Conservation (phyloP, 1,140 invertebrate species). For the Teleogryllus occipitalis region DNA sequence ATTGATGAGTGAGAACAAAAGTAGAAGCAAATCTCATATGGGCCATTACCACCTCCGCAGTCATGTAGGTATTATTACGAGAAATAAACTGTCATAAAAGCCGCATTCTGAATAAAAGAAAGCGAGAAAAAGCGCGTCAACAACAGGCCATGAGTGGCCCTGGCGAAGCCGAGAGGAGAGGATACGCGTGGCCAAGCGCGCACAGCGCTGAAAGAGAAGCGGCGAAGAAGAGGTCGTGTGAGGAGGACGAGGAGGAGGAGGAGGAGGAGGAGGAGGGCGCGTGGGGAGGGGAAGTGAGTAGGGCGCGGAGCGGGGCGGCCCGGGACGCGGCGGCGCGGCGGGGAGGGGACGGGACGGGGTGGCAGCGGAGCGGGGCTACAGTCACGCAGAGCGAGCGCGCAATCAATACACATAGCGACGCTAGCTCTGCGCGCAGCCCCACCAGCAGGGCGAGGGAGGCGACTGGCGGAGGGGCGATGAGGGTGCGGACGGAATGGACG, state of each 20-base stretch:
- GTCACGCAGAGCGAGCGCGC: not conserved
- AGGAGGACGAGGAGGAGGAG: not conserved
- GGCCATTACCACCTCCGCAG: too few relatives aligned
- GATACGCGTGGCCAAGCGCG: too few relatives aligned
- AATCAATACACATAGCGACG: conserved; percentile 4
- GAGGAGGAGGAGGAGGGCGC: not conserved
- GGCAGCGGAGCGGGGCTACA: not conserved
- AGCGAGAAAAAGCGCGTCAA: too few relatives aligned
- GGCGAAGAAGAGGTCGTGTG: not conserved
- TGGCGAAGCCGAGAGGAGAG: too few relatives aligned
- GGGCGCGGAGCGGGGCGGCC: too few relatives aligned
- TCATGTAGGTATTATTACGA: too few relatives aligned
- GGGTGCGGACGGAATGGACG: too few relatives aligned
- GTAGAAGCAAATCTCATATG: not conserved
- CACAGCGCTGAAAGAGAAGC: not conserved
- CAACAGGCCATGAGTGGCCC: too few relatives aligned
- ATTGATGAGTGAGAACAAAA: not conserved
- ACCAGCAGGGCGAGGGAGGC: too few relatives aligned
- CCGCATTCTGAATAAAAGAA: too few relatives aligned
- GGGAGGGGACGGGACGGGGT: not conserved
- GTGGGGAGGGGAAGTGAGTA: not conserved
- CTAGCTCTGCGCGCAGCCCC: not conserved
- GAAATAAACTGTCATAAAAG: too few relatives aligned
- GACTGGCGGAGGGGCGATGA: too few relatives aligned
- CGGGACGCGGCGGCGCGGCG: not conserved